Base-by-base conservation (phyloP, 2,113 vertebrate species). In the Hippocampus comes region DNA sequence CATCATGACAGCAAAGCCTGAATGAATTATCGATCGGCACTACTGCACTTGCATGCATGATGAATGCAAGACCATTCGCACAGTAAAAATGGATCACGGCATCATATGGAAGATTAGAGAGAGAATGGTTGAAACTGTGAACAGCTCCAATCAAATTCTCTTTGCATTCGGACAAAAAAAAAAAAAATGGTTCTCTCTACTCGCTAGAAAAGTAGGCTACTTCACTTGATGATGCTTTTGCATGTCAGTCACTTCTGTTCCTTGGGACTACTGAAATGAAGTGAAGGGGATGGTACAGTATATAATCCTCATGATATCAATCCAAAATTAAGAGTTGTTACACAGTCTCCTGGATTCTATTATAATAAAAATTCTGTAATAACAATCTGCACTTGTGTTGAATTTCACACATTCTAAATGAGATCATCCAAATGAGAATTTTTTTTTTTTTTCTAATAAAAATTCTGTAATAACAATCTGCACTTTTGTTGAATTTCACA, bases 1-100 rank as follows among this genome's bases (percentile, higher is more conserved):
- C 56, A 49, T 68, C 41, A 38, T 73, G 68, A 69, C 9, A 15
- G 69, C 78, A 55, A 64, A 63, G 70, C 55, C 67, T 49, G 80
- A 82, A 87, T 77, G 17, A 78, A 84, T 64, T 70, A 83, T 79
- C 63, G 74, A 85, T 82, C 67, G 71, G 64, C 71, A 21, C 23
- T 63, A 41, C 20, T 30, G 25, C 46, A 43, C 68, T 63, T 38
- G 67, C 57, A 42, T 67, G 59, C 59, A 53, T 65, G 64, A 79
- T 75, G 71, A 82, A 78, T 74, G 55, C 53, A 63, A 67, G 59
- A 68, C 43, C 66, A 64, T 59, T 66, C 49, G 74, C 77, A 73
- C 66, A 56, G 74, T 80, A 55, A 80, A 67, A 70, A 66, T 63
- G 51, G 38, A 69, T n/a, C 78, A 65, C 71, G 61, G 71, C 27